Evolutionary conservation across 2,797 vertebrate species (phyloP).

Genomic region (Enteromius unitaeniatus): DNA sequence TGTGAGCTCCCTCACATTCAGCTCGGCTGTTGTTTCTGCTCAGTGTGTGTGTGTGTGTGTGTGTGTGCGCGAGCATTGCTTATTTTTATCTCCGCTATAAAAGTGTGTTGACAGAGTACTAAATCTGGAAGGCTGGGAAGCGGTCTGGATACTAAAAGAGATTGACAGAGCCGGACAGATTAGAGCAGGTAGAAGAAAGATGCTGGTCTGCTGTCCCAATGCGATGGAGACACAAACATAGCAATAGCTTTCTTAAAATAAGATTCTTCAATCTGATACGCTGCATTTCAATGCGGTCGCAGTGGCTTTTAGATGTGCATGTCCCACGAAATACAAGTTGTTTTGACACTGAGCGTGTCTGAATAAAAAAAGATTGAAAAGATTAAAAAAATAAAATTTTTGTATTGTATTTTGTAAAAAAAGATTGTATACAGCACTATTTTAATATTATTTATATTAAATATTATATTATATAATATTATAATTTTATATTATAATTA

Average conservation of each 20-base stretch:
- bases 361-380: too few relatives aligned
- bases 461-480: too few relatives aligned
- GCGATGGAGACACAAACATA: background rate
- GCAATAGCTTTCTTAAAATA: constrained; percentile 7
- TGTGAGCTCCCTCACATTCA: constrained; percentile 32
- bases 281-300: background rate
- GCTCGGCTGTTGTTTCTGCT: constrained; percentile 13
- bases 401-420: too few relatives aligned
- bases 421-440: too few relatives aligned
- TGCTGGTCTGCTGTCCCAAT: background rate
- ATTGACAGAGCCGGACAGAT: constrained; percentile 24
- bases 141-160: constrained; percentile 48
- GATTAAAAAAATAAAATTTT: too few relatives aligned
- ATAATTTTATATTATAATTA: too few relatives aligned
- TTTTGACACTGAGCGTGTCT: background rate
- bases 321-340: background rate
- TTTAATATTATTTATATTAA: too few relatives aligned
- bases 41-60: constrained; percentile 12
- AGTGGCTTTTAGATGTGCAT: background rate
- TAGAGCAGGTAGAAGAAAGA: constrained; percentile 28
- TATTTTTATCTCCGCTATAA: constrained; percentile 50
- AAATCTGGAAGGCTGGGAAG: constrained; percentile 50
- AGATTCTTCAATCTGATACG: background rate
- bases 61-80: constrained; percentile 8
- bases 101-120: constrained; percentile 36